These are phyloP conservation scores for Sarcophaga bullata DNA, from an alignment of 1,140 invertebrate genomes.

Conservation along the genomic window DNA sequence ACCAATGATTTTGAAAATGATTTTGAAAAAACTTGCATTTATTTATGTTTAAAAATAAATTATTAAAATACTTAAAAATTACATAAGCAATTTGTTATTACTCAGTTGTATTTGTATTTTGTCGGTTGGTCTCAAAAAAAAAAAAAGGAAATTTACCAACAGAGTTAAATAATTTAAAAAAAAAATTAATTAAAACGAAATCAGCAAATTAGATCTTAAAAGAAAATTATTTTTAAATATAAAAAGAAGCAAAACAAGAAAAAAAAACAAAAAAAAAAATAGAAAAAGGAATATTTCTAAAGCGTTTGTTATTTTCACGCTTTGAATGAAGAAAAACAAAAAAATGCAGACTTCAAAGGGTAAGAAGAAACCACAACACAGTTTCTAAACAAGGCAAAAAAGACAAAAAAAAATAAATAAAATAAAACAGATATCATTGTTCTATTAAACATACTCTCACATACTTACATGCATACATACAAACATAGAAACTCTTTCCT, in stretches of 20 bases:
- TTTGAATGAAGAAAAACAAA: neutral
- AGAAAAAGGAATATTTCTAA: too few relatives aligned
- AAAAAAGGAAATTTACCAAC: neutral
- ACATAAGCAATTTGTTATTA: slow-evolving; percentile 30
- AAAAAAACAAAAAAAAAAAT: neutral
- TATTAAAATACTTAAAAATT: slow-evolving; percentile 16
- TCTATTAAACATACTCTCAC: too few relatives aligned
- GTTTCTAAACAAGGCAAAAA: neutral
- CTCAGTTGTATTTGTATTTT: neutral
- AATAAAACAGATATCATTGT: too few relatives aligned
- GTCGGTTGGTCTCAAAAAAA: neutral
- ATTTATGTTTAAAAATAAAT: slow-evolving; percentile 36
- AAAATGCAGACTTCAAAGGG: slow-evolving; percentile 24
- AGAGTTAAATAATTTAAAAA: neutral
- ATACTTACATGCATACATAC: too few relatives aligned
- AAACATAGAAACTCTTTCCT: too few relatives aligned
- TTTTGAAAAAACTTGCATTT: slow-evolving; percentile 38
- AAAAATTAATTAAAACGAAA: neutral
- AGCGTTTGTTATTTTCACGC: neutral
- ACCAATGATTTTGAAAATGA: slow-evolving; percentile 8
- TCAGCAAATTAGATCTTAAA: neutral
- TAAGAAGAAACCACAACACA: neutral
- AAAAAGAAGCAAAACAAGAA: neutral
- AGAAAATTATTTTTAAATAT: slow-evolving; percentile 15
- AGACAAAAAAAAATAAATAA: too few relatives aligned